Conservation (phyloP, 2,113 vertebrate species). For the Gobiocypris rarus region DNA sequence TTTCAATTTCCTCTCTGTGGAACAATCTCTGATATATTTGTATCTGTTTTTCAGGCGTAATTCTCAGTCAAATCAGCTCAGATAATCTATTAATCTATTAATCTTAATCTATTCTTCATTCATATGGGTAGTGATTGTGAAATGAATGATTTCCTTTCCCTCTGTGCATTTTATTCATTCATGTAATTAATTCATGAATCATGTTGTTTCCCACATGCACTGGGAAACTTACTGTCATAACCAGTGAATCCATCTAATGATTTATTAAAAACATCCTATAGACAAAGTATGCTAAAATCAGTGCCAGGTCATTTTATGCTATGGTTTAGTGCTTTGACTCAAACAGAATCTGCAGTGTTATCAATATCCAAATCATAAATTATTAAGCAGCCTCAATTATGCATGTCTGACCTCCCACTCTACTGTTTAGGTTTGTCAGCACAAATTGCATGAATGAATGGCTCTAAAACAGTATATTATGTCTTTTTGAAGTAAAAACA, state of each 20-base stretch:
- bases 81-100: too few relatives aligned
- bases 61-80: background rate
- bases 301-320: slow-evolving; percentile 20
- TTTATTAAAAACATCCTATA: background rate
- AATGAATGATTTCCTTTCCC: background rate
- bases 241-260: background rate
- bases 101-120: background rate
- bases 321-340: slow-evolving; percentile 24
- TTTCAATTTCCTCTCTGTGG: slow-evolving; percentile 29
- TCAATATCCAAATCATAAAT: slow-evolving; percentile 57
- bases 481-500: background rate
- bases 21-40: slow-evolving; percentile 34
- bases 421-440: slow-evolving; percentile 35
- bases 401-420: slow-evolving; percentile 34
- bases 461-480: slow-evolving; percentile 11
- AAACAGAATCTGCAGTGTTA: slow-evolving; percentile 52
- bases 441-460: slow-evolving; percentile 31
- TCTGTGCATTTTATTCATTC: background rate
- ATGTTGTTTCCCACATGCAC: background rate
- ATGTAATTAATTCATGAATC: background rate
- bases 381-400: slow-evolving; percentile 56
- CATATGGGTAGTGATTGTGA: background rate
- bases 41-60: slow-evolving; percentile 5
- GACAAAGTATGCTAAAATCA: slow-evolving; percentile 36
- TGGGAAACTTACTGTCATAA: background rate